phyloP scores from a whole-genome alignment of 2,888 invertebrate genomes.

The Parapristionchus giblindavisi region DNA sequence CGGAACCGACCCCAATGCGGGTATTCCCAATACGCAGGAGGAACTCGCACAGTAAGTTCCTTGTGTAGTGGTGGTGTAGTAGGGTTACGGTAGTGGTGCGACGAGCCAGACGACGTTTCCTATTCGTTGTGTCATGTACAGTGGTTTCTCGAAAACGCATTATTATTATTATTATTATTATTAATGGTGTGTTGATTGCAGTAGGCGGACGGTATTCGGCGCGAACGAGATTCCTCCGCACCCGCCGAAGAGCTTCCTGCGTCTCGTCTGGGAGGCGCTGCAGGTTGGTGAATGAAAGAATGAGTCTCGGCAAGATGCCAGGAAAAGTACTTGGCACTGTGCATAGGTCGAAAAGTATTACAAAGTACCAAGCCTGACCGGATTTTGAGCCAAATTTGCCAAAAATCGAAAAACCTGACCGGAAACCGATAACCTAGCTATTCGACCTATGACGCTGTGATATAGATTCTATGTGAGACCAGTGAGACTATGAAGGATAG shows the following conservation, averaged over 20 bases:
- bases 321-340: no score
- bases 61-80: not conserved
- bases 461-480: no score
- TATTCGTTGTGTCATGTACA: no score
- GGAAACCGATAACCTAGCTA: no score
- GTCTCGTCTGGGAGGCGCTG: constrained; percentile 66
- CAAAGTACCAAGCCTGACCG: no score
- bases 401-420: no score
- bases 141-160: not conserved
- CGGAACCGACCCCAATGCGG: constrained; percentile 94
- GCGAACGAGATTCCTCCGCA: constrained; percentile 68
- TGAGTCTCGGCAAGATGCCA: not conserved
- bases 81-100: not conserved
- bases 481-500: no score
- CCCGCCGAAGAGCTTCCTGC: constrained; percentile 65
- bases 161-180: not conserved
- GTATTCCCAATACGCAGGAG: constrained; percentile 78
- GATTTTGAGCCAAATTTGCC: no score
- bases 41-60: constrained; percentile 16
- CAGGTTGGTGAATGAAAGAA: constrained; percentile 50
- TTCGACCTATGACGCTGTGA: no score
- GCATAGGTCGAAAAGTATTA: no score
- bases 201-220: constrained; percentile 61
- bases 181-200: constrained; percentile 8
- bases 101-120: not conserved